Percentiles rank a stretch among this genome's conserved stretches.
Evolutionary conservation across 1,140 invertebrate genomes (phyloP).

Genomic region (Colletes gigas): DNA sequence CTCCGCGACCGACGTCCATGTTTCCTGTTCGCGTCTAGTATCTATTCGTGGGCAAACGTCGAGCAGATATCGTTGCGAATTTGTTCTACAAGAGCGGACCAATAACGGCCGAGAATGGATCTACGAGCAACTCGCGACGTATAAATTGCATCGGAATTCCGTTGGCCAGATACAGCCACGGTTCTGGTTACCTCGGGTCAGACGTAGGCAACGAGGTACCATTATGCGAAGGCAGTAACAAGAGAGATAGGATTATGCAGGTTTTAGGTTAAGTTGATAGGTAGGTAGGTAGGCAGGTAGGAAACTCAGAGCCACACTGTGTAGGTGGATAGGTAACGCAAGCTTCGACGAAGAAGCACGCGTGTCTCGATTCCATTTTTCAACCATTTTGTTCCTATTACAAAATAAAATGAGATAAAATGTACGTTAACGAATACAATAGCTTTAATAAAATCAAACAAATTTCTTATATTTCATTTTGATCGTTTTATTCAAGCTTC

Average conservation of each 20-base stretch:
- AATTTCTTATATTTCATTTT: too few relatives aligned
- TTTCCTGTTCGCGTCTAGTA: too few relatives aligned
- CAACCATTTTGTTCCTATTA: background rate
- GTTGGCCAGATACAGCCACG: background rate
- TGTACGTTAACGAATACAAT: too few relatives aligned
- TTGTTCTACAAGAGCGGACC: background rate
- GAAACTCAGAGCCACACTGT: background rate
- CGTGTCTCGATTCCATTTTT: constrained; percentile 10
- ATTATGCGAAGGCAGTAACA: constrained; percentile 25
- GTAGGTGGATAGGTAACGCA: constrained; percentile 29
- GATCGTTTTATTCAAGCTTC: background rate
- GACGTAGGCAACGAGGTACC: background rate
- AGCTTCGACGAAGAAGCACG: constrained; percentile 7
- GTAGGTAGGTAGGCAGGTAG: constrained; percentile 38
- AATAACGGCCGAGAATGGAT: background rate
- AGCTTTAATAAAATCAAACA: too few relatives aligned
- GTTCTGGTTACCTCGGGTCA: constrained; percentile 7
- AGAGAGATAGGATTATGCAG: constrained; percentile 24
- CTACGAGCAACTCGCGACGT: background rate
- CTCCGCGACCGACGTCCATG: too few relatives aligned
- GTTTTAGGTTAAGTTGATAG: constrained; percentile 41
- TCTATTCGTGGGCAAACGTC: background rate
- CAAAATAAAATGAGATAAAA: too few relatives aligned
- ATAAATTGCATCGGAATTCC: constrained; percentile 20
- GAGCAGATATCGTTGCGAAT: background rate